Base-by-base conservation (phyloP, 2,797 vertebrate genomes). In the Falco cherrug region DNA sequence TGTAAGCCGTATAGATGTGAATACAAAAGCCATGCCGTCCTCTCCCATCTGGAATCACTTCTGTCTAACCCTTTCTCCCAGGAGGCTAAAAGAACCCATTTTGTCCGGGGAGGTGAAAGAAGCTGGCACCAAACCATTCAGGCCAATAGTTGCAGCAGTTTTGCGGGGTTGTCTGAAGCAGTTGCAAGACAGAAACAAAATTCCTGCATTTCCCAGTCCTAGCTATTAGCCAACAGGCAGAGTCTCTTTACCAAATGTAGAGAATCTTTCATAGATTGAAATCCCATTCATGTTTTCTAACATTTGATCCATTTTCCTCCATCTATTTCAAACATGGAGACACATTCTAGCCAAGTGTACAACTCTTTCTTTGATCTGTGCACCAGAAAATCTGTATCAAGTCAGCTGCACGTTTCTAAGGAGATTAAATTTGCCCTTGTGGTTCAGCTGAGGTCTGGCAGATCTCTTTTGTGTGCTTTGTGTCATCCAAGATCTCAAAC, bases 351-450 rank as follows among this genome's bases (percentile, higher is more conserved):
- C 53, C 75, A 68, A 54, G 75, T 0, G 1, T 20, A 37, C 53
- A 74, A n/a, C 6, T 2, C 54, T 11, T 16, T 1, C 94, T 97
- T 95, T 97, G 95, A 96, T 96, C 89, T 89, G 60, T 71, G 90
- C 93, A 87, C 71, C 93, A 96, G 81, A 96, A 96, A 97, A 94
- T 92, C 95, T 96, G 64, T 74, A 89, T 93, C 82, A 77, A 94
- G 87, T 91, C 95, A 87, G 79, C 89, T 70, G 71, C 92, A 57
- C 92, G 91, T 96, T 96, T 96, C 94, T 96, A 61, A 96, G 89
- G 78, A 93, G 92, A 95, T 94, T 95, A 96, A 93, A 83, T 91
- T 92, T 83, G 82, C 91, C 68, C 79, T 91, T 91, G 89, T 91
- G 92, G 89, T 89, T 94, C 89, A 57, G 93, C 87, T 89, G 90